Percentiles rank a stretch among this genome's conserved stretches.
phyloP scores from a whole-genome alignment of 1,140 invertebrate species.

The Papilio xuthus region DNA sequence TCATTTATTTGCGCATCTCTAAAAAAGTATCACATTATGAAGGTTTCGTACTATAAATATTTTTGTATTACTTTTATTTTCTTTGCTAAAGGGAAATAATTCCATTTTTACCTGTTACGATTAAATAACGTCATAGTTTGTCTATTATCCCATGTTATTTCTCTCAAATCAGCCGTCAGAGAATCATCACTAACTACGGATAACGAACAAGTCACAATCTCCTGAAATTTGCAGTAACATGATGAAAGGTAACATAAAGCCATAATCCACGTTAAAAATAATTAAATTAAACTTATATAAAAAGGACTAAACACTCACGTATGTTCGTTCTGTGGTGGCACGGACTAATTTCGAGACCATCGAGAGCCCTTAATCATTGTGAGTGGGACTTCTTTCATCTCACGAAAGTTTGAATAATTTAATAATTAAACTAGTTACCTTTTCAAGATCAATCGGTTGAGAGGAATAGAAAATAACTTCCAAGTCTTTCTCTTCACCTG shows the following conservation, averaged over 20 bases:
- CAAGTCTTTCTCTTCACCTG: conserved; percentile 76
- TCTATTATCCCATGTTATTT: conserved; percentile 68
- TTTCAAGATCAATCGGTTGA: conserved; percentile 60
- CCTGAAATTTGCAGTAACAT: conserved; percentile 46
- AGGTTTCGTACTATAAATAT: background rate
- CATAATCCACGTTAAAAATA: background rate
- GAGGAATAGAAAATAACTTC: conserved; percentile 68
- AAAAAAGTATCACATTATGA: background rate
- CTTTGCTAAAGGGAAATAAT: background rate
- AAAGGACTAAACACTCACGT: no score
- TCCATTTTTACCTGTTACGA: conserved; percentile 54
- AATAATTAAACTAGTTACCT: conserved; percentile 49
- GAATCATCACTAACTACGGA: conserved; percentile 62
- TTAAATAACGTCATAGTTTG: conserved; percentile 68
- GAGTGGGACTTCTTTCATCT: no score
- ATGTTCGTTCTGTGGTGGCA: no score
- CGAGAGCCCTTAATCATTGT: no score
- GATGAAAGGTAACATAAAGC: conserved; percentile 38
- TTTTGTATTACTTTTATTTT: background rate
- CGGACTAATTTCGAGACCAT: no score
- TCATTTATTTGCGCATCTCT: conserved; percentile 62
- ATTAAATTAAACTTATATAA: no score
- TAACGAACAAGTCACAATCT: conserved; percentile 48
- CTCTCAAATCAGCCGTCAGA: conserved; percentile 60
- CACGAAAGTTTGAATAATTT: no score